Evolutionary conservation across 2,888 invertebrate species (phyloP), one percentile per base, ranked within the genome.

Genomic region (Sisyra nigra): DNA sequence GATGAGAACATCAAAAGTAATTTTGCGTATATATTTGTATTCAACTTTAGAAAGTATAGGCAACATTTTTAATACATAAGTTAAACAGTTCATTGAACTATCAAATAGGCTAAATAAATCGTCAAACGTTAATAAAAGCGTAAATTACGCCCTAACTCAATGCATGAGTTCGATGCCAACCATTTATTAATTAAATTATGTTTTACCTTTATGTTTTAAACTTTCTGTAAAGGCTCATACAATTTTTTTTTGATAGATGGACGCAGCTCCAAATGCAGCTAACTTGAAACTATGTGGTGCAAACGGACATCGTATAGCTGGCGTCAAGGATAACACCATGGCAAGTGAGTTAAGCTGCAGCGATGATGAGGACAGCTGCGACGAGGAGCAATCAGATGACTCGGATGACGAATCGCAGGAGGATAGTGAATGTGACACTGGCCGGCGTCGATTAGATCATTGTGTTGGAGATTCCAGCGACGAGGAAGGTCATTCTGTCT

Each of bases 311-410:
- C 41, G 41, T 34, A 41, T 30, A 10, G 24, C 42, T 13, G 42
- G 30, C 29, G 34, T 30, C 13, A 37, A 43, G 31, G 42, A 51
- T 45, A 57, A 48, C 29, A 48, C 49, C 41, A 54, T 46, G 46
- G 53, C 55, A 47, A 53, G 57, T 50, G 57, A 53, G 48, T 50
- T 51, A 40, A 55, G 50, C 42, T 49, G 65, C 56, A 65, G 63
- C 56, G 67, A 67, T 31, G 67, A 67, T 50, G 67, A 60, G 17
- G 67, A 67, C 52, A 66, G 67, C 42, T 62, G 65, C 59, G 66
- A 67, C 46, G 68, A 68, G 53, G 61, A 64, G 19, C 68, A 68
- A 54, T 62, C 66, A 49, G 67, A 41, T 8, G 41, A 41, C 11
- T 41, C 41, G 14, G 41, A 41, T 34, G 41, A 41, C 9, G 41